Percentiles rank a stretch among this genome's conserved stretches.
phyloP scores from a whole-genome alignment of 2,113 vertebrate genomes.

The Labrus mixtus region DNA sequence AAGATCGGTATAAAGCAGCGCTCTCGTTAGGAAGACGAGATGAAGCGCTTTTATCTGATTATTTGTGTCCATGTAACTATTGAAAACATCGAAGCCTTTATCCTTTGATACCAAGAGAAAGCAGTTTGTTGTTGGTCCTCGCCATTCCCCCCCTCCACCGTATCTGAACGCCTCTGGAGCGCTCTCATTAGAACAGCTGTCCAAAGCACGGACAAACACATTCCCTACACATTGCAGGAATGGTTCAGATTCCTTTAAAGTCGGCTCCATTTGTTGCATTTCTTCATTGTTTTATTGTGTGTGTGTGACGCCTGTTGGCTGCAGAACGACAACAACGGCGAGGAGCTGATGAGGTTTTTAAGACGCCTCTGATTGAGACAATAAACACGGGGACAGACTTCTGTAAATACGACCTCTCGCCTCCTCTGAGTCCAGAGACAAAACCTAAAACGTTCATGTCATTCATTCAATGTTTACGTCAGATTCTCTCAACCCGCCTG shows the following conservation, averaged over 20 bases:
- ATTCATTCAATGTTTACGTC: not conserved
- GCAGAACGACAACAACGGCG: not conserved
- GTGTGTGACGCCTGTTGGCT: not conserved
- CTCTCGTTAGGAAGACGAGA: too few species aligned
- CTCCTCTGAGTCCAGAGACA: too few species aligned
- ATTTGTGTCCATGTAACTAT: too few species aligned
- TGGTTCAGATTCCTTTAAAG: slow-evolving; percentile 36
- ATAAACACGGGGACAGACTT: not conserved
- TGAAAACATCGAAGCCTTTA: too few species aligned
- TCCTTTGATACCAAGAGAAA: too few species aligned
- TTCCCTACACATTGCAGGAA: slow-evolving; percentile 37
- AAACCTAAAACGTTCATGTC: too few species aligned
- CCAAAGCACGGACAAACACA: slow-evolving; percentile 28
- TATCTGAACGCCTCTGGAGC: not conserved
- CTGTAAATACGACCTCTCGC: not conserved
- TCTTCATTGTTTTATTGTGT: slow-evolving; percentile 9
- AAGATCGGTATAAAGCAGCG: too few species aligned
- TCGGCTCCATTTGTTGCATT: slow-evolving; percentile 25
- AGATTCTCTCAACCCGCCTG: not conserved
- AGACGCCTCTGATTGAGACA: not conserved
- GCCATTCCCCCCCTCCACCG: not conserved
- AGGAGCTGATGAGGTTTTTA: not conserved
- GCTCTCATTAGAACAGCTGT: slow-evolving; percentile 42
- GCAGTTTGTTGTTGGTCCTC: not conserved
- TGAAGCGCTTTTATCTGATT: too few species aligned